These are phyloP conservation scores for Novumbra hubbsi DNA, from an alignment of 2,797 vertebrate species.

Conservation along the genomic window DNA sequence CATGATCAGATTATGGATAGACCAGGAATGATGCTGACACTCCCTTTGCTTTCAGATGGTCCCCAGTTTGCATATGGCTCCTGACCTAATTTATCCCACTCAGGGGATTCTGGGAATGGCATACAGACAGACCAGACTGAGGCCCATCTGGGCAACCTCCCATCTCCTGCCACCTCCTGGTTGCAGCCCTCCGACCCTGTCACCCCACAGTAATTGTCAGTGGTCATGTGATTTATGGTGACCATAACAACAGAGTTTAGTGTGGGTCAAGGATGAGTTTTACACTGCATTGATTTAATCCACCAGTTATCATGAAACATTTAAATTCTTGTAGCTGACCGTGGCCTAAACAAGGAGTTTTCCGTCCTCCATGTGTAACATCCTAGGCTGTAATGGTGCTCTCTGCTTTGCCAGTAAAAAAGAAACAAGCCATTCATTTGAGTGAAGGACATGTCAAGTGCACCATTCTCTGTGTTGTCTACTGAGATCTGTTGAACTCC, in stretches of 20 bases:
- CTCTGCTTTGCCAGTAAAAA: not conserved
- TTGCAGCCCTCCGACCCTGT: conserved; percentile 23
- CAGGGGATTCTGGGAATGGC: conserved; percentile 20
- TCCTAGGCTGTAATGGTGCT: not conserved
- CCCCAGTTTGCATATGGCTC: conserved; percentile 49
- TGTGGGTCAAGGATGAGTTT: conserved; percentile 15
- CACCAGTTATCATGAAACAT: not conserved
- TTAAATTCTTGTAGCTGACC: not conserved
- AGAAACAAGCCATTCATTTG: not conserved
- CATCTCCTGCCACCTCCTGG: not conserved
- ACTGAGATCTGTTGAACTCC: not conserved
- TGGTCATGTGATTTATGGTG: not conserved
- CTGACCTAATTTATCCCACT: conserved; percentile 42
- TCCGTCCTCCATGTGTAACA: not conserved
- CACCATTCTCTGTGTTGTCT: not conserved
- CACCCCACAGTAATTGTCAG: conserved; percentile 15
- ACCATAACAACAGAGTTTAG: conserved; percentile 28
- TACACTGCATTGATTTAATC: not conserved
- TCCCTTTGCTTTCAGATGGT: conserved; percentile 41
- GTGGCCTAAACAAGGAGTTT: not conserved
- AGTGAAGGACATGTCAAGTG: not conserved
- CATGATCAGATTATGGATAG: not conserved
- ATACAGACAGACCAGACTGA: conserved; percentile 29
- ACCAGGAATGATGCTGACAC: conserved; percentile 26
- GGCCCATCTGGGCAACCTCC: conserved; percentile 40